Conservation (phyloP, 2,888 invertebrate species). For the Blastobasis adustella region DNA sequence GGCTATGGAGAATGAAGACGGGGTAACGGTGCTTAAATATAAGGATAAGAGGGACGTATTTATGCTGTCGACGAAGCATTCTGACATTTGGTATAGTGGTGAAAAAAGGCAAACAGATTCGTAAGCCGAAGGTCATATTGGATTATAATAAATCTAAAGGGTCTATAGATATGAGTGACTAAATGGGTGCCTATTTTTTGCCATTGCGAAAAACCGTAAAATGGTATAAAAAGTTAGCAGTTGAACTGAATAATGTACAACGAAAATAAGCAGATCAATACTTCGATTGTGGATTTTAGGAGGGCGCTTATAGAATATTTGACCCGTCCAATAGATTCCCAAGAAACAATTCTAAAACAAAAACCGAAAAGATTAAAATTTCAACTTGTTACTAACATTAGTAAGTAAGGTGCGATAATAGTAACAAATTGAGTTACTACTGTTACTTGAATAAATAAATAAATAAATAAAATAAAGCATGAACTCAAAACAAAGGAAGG, state of each 20-base stretch:
- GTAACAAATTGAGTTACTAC: neutral
- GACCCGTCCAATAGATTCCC: neutral
- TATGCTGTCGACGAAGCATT: constrained; percentile 30
- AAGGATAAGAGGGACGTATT: constrained; percentile 16
- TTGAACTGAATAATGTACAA: constrained; percentile 21
- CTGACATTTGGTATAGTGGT: constrained; percentile 13
- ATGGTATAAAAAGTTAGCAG: constrained; percentile 34
- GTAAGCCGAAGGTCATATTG: constrained; percentile 21
- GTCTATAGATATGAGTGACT: constrained; percentile 31
- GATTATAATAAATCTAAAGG: constrained; percentile 32
- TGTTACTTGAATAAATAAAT: neutral
- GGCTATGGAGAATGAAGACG: constrained; percentile 23
- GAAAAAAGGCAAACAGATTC: constrained; percentile 18
- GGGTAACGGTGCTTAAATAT: constrained; percentile 14
- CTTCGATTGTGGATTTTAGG: constrained; percentile 10
- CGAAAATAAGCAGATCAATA: constrained; percentile 13
- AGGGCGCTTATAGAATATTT: neutral
- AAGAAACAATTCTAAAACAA: neutral
- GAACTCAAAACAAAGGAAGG: constrained; percentile 15
- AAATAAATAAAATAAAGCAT: constrained; percentile 6
- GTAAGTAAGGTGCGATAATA: constrained; percentile 10
- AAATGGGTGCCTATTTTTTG: constrained; percentile 27
- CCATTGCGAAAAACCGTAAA: constrained; percentile 32
- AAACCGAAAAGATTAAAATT: constrained; percentile 7
- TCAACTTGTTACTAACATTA: constrained; percentile 13